Evolutionary conservation across 30 jellyfish, hydroid and myxozoan species (phyloP).

Genomic region (Aurelia aurita): DNA sequence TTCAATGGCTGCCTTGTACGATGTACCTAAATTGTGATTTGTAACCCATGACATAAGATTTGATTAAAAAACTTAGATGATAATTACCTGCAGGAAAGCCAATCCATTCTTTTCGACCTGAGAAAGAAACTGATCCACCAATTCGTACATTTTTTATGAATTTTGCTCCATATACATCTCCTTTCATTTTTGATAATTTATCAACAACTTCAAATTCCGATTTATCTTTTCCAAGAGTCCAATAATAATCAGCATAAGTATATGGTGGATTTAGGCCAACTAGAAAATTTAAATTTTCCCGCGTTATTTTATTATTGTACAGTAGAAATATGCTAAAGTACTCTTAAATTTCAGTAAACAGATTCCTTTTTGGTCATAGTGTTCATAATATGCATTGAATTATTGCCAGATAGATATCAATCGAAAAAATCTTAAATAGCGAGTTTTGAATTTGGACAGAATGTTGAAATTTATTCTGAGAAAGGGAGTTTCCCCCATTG

Average conservation of each 20-base stretch:
- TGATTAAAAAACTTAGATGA: not conserved
- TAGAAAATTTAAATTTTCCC: not conserved
- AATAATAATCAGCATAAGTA: constrained; percentile 32
- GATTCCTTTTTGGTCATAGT: not conserved
- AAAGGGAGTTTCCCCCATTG: no score
- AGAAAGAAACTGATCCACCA: constrained; percentile 48
- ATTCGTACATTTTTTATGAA: constrained; percentile 28
- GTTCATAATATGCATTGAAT: no score
- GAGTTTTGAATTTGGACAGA: no score
- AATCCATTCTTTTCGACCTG: constrained; percentile 56
- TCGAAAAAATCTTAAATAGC: no score
- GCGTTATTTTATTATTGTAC: no score
- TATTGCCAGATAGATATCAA: no score
- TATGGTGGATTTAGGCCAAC: constrained; percentile 11
- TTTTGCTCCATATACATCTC: constrained; percentile 41
- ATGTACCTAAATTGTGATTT: no score
- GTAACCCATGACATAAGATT: no score
- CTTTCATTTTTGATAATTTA: constrained; percentile 7
- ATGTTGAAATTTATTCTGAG: no score
- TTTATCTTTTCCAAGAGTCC: constrained; percentile 24
- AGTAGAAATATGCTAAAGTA: no score
- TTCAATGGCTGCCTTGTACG: no score
- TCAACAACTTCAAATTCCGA: not conserved
- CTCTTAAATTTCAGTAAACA: not conserved
- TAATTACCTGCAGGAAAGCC: constrained; percentile 49